Evolutionary conservation across 2,797 vertebrate species (phyloP).

Genomic region (Paedocypris micromegethes): DNA sequence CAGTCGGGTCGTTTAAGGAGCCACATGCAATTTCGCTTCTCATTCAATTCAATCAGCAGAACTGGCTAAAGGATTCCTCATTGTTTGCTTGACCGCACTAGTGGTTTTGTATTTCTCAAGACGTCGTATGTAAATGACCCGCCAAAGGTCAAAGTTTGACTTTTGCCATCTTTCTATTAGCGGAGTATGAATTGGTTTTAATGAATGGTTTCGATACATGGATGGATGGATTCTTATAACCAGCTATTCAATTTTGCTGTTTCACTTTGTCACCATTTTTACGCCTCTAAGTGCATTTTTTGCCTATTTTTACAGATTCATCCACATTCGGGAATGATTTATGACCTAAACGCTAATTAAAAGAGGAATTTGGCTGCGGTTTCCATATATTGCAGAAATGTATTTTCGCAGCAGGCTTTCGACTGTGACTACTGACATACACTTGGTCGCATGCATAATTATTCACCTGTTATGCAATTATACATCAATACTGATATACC

Average conservation of each 20-base stretch:
- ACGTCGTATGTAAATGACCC: constrained; percentile 39
- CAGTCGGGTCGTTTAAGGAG: constrained; percentile 53
- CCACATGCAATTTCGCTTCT: constrained; percentile 55
- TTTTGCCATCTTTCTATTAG: background rate
- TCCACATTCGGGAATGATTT: too few relatives aligned
- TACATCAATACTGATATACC: too few relatives aligned
- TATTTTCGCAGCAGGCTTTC: too few relatives aligned
- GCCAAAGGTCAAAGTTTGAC: constrained; percentile 1
- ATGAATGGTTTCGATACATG: too few relatives aligned
- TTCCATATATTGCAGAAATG: too few relatives aligned
- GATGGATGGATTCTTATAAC: too few relatives aligned
- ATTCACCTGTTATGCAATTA: too few relatives aligned
- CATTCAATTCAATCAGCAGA: constrained; percentile 55
- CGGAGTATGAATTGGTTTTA: background rate
- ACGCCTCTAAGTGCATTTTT: background rate
- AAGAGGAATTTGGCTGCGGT: background rate
- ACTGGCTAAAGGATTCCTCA: constrained; percentile 60
- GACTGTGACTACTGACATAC: too few relatives aligned
- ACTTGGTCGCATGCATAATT: too few relatives aligned
- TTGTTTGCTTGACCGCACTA: constrained; percentile 62
- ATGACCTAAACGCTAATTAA: too few relatives aligned
- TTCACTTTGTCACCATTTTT: too few relatives aligned
- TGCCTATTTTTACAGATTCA: background rate
- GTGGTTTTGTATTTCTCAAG: constrained; percentile 36
- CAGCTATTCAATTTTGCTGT: background rate